Conservation (phyloP, 2,113 vertebrate species). For the Gymnogyps californianus region DNA sequence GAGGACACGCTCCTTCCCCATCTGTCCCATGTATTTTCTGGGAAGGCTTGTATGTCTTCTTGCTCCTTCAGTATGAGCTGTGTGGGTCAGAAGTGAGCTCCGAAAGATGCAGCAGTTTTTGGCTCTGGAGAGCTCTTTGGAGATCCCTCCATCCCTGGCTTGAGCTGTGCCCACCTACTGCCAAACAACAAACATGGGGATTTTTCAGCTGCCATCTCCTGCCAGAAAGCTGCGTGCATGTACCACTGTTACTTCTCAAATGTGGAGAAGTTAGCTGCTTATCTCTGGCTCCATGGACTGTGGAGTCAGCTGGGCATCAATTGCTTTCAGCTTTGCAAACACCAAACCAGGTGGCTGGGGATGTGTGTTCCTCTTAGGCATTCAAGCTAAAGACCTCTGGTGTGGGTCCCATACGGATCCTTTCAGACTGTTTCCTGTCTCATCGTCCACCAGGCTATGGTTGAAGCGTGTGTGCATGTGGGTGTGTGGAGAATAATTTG, state of each 20-base stretch:
- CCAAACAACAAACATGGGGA: not conserved
- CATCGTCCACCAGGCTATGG: not conserved
- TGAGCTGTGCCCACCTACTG: not conserved
- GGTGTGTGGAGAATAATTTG: not conserved
- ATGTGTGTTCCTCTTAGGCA: not conserved
- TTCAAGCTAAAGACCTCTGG: slow-evolving; percentile 12
- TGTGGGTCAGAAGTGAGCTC: not conserved
- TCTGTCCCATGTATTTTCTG: not conserved
- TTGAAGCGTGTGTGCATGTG: not conserved
- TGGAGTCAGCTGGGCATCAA: not conserved
- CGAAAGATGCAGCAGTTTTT: not conserved
- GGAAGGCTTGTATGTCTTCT: not conserved
- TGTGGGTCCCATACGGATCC: not conserved
- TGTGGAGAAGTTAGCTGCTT: not conserved
- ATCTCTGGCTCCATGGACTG: not conserved
- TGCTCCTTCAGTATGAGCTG: not conserved
- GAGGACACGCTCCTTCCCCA: not conserved
- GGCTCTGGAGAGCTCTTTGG: not conserved
- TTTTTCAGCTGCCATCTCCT: not conserved
- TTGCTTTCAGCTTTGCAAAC: slow-evolving; percentile 41
- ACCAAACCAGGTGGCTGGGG: not conserved
- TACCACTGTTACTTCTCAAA: not conserved
- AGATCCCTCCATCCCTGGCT: not conserved
- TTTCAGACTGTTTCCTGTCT: not conserved
- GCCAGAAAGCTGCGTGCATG: not conserved